Percentiles rank a stretch among this genome's conserved stretches.
Evolutionary conservation across 2,888 invertebrate genomes (phyloP).

Genomic region (Lingula anatina): DNA sequence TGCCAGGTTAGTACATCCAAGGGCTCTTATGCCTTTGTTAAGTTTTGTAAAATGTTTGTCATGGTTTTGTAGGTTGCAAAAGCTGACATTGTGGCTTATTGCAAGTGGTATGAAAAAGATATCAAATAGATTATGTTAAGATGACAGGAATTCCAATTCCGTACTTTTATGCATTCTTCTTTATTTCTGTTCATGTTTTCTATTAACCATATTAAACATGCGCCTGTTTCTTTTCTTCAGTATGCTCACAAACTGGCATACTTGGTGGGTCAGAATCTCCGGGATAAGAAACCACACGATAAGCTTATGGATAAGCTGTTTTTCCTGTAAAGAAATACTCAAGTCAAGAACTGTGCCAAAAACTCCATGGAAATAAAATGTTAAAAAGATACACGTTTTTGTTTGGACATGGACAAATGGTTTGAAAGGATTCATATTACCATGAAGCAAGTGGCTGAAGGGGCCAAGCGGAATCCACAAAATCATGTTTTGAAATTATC

Average conservation of each 20-base stretch:
- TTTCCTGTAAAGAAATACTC: slow-evolving; percentile 46
- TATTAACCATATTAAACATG: no score
- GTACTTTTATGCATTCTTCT: no score
- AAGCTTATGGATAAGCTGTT: slow-evolving; percentile 52
- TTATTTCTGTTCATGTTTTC: no score
- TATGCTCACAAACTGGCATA: slow-evolving; percentile 91
- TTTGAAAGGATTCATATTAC: neutral
- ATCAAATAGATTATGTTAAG: no score
- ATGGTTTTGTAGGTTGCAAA: no score
- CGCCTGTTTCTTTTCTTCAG: slow-evolving; percentile 55
- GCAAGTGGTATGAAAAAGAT: no score
- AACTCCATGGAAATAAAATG: neutral
- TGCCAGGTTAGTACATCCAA: slow-evolving; percentile 49
- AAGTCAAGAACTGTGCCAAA: neutral
- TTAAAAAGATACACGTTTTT: neutral
- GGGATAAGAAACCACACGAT: slow-evolving; percentile 55
- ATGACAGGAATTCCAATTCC: no score
- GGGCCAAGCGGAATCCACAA: neutral
- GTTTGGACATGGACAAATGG: neutral
- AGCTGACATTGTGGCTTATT: no score
- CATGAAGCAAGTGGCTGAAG: neutral
- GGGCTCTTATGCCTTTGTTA: no score
- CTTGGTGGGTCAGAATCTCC: slow-evolving; percentile 76
- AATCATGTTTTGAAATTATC: neutral
- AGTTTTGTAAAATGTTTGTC: no score